Conservation (phyloP, 1,140 invertebrate genomes). For the Armadillidium nasatum region DNA sequence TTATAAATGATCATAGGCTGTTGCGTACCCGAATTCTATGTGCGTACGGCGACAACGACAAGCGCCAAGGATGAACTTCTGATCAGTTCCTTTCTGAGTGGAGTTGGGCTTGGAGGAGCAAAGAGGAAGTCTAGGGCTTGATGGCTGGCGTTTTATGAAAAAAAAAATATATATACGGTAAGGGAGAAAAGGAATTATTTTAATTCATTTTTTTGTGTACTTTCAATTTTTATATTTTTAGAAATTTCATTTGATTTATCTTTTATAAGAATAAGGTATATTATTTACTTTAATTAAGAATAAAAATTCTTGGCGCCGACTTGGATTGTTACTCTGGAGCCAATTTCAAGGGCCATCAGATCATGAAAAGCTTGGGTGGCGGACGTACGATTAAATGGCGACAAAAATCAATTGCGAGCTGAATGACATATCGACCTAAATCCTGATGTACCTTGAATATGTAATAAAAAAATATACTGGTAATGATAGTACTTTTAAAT, state of each 20-base stretch:
- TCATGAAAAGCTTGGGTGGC: slow-evolving; percentile 9
- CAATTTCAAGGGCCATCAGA: slow-evolving; percentile 5
- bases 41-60: not conserved
- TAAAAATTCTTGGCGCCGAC: not conserved
- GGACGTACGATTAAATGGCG: slow-evolving; percentile 3
- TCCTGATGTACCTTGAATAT: too few relatives aligned
- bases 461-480: too few relatives aligned
- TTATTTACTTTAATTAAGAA: too few relatives aligned
- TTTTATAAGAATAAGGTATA: not conserved
- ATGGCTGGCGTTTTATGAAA: not conserved
- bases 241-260: not conserved
- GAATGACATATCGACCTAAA: too few relatives aligned
- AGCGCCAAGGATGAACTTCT: not conserved
- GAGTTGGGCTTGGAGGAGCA: not conserved
- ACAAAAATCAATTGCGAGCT: slow-evolving; percentile 3
- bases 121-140: not conserved
- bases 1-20: too few relatives aligned
- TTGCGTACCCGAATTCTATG: not conserved
- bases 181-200: too few relatives aligned
- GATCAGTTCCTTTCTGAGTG: slow-evolving; percentile 11
- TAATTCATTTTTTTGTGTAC: too few relatives aligned
- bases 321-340: slow-evolving; percentile 3
- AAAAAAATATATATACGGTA: too few relatives aligned
- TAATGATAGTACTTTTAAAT: too few relatives aligned
- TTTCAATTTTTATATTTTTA: too few relatives aligned